Evolutionary conservation across 2,113 vertebrate genomes (phyloP).

Genomic region (Dermatemys mawii): DNA sequence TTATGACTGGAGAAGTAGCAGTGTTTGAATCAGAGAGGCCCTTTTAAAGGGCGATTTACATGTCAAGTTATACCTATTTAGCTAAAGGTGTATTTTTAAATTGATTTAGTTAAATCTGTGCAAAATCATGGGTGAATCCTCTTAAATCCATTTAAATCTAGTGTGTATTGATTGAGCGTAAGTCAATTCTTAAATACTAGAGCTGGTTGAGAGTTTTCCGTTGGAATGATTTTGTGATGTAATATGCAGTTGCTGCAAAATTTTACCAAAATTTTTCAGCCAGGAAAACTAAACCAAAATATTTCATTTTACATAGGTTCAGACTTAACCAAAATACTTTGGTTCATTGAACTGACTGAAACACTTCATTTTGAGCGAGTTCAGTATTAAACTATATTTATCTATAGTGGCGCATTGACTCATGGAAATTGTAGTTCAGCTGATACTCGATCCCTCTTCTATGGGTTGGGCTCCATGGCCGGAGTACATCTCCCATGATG

Average conservation of each 20-base stretch:
- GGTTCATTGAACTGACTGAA: not conserved
- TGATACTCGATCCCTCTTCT: accelerated
- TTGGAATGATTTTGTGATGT: not conserved
- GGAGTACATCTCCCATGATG: not conserved
- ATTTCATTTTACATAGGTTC: not conserved
- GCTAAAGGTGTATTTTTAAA: not conserved
- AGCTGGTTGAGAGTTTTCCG: not conserved
- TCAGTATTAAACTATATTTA: not conserved
- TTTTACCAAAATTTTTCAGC: not conserved
- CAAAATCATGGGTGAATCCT: not conserved
- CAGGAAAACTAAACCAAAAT: not conserved
- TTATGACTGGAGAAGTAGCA: not conserved
- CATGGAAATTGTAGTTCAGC: not conserved
- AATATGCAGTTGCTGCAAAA: not conserved
- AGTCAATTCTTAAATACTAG: not conserved
- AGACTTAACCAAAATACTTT: not conserved
- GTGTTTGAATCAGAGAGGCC: slow-evolving; percentile 49
- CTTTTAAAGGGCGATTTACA: not conserved
- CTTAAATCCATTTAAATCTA: slow-evolving; percentile 27
- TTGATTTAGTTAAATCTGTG: not conserved
- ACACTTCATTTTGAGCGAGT: not conserved
- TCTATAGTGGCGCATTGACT: not conserved
- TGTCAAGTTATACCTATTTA: not conserved
- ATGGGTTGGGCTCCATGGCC: not conserved
- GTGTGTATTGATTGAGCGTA: not conserved